Conservation (phyloP, 1,140 invertebrate genomes). For the Heliconius congener region DNA sequence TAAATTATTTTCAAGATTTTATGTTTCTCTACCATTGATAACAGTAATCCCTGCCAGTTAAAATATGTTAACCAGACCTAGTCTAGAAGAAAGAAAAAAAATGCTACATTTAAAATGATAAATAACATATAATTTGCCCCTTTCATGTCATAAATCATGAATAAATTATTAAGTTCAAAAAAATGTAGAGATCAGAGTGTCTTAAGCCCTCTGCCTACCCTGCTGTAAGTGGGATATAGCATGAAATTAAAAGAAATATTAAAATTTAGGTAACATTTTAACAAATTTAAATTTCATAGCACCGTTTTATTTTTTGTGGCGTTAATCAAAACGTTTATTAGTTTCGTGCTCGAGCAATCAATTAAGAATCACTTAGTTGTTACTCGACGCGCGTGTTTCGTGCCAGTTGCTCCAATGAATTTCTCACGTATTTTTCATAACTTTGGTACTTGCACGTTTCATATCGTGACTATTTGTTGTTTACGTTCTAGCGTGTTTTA, state of each 20-base stretch:
- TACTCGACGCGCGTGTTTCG: background rate
- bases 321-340: background rate
- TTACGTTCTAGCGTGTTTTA: background rate
- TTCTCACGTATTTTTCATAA: constrained; percentile 12
- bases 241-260: no score
- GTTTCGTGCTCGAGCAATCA: background rate
- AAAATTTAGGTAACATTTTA: background rate
- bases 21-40: no score
- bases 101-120: no score
- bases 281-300: background rate
- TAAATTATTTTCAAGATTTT: background rate
- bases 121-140: no score
- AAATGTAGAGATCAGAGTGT: no score
- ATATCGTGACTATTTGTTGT: background rate
- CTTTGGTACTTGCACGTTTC: background rate
- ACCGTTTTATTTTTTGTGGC: background rate
- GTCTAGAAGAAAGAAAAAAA: no score
- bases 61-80: no score
- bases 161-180: no score
- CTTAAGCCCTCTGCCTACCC: no score
- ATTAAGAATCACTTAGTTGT: constrained; percentile 10
- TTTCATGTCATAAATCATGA: no score
- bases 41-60: no score
- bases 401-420: background rate
- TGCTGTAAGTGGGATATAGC: no score